Percentiles rank a stretch among this genome's conserved stretches.
phyloP scores from a whole-genome alignment of 2,113 vertebrate species.

The Callaeas wilsoni region DNA sequence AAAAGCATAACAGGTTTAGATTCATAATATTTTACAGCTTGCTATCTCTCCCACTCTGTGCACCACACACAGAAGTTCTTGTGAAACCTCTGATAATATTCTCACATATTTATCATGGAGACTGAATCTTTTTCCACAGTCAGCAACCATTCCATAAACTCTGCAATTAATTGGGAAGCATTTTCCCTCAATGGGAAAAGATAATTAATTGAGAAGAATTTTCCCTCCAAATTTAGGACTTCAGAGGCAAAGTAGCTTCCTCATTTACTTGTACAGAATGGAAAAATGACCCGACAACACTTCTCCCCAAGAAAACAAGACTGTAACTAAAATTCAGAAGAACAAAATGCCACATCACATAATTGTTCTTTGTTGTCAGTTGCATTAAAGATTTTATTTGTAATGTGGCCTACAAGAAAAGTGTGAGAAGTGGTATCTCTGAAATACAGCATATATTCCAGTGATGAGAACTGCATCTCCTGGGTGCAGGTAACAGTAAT shows the following conservation, averaged over 20 bases:
- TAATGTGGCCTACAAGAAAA: conserved; percentile 4
- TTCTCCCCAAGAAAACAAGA: neutral
- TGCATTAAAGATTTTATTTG: conserved; percentile 9
- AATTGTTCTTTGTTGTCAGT: neutral
- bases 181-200: neutral
- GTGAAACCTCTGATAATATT: neutral
- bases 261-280: neutral
- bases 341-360: conserved; percentile 32
- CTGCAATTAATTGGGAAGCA: neutral
- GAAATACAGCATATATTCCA: conserved; percentile 9
- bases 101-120: neutral
- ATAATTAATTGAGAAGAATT: neutral
- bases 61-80: neutral
- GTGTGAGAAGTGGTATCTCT: conserved; percentile 31
- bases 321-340: neutral
- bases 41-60: neutral
- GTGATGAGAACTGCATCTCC: neutral
- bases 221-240: neutral
- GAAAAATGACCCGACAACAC: neutral
- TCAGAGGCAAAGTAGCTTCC: neutral
- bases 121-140: neutral
- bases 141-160: neutral
- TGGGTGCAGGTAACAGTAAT: neutral
- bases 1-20: neutral
- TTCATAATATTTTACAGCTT: neutral